A percentile compares a stretch with the other conserved stretches of the same genome.
Conservation (phyloP, 2,113 vertebrate genomes). For the Okapia johnstoni region DNA sequence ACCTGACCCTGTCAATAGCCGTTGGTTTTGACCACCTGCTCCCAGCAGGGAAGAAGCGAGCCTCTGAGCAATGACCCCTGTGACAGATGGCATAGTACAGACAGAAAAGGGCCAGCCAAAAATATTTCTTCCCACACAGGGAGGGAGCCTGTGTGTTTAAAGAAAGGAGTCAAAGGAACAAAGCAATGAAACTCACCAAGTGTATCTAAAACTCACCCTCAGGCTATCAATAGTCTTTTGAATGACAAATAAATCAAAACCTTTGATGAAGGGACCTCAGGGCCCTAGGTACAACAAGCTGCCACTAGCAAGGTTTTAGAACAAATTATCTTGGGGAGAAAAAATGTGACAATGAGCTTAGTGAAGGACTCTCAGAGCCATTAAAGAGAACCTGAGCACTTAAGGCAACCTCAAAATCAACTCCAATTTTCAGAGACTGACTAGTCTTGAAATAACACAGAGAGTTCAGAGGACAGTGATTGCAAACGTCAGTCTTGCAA, state of each 20-base stretch:
- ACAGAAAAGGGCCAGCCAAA: constrained; percentile 65
- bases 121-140: constrained; percentile 42
- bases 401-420: not conserved
- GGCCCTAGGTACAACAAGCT: constrained; percentile 13
- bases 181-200: constrained; percentile 52
- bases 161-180: constrained; percentile 49
- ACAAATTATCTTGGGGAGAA: constrained; percentile 33
- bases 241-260: constrained; percentile 56
- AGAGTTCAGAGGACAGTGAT: not conserved
- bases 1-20: constrained; percentile 42
- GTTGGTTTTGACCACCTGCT: constrained; percentile 65
- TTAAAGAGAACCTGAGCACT: not conserved
- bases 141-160: constrained; percentile 34
- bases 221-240: constrained; percentile 47
- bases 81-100: constrained; percentile 67
- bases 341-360: constrained; percentile 29
- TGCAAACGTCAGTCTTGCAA: not conserved
- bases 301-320: constrained; percentile 15
- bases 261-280: not conserved
- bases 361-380: not conserved
- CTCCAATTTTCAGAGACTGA: not conserved
- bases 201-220: constrained; percentile 47
- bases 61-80: constrained; percentile 64
- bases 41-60: constrained; percentile 57
- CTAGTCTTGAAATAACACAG: constrained; percentile 30